A percentile compares a stretch with the other conserved stretches of the same genome.
Evolutionary conservation across 2,888 invertebrate species (phyloP).

Genomic region (Pardosa pseudoannulata): DNA sequence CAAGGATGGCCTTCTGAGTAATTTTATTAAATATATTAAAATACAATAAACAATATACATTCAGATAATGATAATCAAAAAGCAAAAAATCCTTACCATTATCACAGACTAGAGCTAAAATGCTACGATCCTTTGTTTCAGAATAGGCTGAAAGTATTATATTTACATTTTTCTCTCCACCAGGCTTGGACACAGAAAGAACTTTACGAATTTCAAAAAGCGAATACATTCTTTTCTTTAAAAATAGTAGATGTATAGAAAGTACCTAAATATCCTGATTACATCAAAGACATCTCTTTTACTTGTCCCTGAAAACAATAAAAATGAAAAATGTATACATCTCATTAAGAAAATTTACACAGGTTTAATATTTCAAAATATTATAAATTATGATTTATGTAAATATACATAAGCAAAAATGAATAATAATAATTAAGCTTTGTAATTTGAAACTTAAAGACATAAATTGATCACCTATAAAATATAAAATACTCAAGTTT

Average conservation of each 20-base stretch:
- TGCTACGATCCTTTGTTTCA: slow-evolving; percentile 48
- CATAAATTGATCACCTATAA: no score
- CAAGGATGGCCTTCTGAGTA: no score
- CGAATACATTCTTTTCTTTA: slow-evolving; percentile 45
- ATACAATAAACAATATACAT: no score
- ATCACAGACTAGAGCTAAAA: slow-evolving; percentile 64
- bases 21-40: no score
- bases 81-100: slow-evolving; percentile 53
- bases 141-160: slow-evolving; percentile 53
- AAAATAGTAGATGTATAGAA: background rate
- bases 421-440: no score
- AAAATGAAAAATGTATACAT: background rate
- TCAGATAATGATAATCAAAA: background rate
- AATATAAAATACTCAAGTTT: no score
- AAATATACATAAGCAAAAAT: no score
- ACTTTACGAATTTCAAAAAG: slow-evolving; percentile 70
- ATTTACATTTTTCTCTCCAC: slow-evolving; percentile 33
- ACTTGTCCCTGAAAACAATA: background rate
- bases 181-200: slow-evolving; percentile 57
- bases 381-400: no score
- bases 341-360: no score
- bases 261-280: background rate
- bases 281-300: background rate
- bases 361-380: no score
- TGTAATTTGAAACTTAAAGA: no score